Percentiles rank a stretch among this genome's conserved stretches.
phyloP scores from a whole-genome alignment of 2,113 vertebrate genomes.

The Pygoscelis antarcticus region DNA sequence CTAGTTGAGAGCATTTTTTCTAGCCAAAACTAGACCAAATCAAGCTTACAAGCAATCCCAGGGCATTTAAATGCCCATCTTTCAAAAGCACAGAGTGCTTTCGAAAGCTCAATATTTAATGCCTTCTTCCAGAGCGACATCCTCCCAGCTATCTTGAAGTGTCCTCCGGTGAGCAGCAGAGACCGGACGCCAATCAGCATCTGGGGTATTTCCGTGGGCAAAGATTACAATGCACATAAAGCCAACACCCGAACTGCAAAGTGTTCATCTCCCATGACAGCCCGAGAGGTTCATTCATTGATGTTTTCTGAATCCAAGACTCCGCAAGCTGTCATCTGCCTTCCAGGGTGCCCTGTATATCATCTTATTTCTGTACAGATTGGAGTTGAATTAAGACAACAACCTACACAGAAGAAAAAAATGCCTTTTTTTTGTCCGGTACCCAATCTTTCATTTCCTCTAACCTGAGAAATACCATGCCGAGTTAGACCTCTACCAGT shows the following conservation, averaged over 20 bases:
- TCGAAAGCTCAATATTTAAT: background rate
- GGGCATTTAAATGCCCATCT: background rate
- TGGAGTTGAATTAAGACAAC: background rate
- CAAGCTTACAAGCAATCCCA: background rate
- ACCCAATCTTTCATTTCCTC: background rate
- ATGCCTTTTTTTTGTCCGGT: background rate
- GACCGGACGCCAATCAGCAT: background rate
- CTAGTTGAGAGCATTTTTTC: background rate
- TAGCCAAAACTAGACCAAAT: background rate
- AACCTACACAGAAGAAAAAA: accelerated
- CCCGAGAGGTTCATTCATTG: accelerated
- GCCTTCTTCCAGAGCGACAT: background rate
- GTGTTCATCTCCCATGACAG: background rate
- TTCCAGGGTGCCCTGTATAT: background rate
- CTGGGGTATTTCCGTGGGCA: background rate
- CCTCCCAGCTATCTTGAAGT: background rate
- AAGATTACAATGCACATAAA: background rate
- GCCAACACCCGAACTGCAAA: background rate
- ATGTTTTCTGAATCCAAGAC: background rate
- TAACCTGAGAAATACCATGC: background rate
- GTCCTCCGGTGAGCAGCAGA: background rate
- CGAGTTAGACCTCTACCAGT: background rate
- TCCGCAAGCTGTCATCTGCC: background rate
- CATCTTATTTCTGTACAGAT: background rate
- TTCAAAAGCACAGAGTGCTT: background rate